These are phyloP conservation scores for Vipera ursinii DNA, from an alignment of 2,797 vertebrate species.

Conservation along the genomic window DNA sequence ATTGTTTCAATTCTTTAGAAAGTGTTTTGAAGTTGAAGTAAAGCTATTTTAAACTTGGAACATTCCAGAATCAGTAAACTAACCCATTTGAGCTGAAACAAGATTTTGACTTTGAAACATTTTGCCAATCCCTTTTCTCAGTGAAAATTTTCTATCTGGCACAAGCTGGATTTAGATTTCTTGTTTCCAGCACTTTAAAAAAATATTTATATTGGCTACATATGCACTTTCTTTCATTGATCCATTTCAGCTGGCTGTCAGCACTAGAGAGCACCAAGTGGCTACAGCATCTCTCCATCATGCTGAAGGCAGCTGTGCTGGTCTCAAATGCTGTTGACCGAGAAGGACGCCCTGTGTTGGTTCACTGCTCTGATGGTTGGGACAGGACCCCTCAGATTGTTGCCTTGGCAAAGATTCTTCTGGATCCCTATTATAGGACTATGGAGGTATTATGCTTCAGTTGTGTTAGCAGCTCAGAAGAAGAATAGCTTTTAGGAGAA, in stretches of 20 bases:
- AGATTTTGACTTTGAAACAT: neutral
- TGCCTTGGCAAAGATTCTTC: conserved; percentile 88
- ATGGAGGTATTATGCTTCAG: conserved; percentile 78
- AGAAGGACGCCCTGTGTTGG: conserved; percentile 91
- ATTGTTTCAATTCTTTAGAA: neutral
- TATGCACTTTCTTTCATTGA: neutral
- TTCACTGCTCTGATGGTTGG: conserved; percentile 98
- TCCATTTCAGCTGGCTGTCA: conserved; percentile 87
- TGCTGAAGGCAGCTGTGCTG: conserved; percentile 94
- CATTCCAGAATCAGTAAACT: neutral
- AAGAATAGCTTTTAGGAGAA: neutral
- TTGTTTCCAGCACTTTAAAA: neutral
- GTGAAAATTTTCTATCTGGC: neutral
- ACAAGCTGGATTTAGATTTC: neutral
- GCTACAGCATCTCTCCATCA: conserved; percentile 96
- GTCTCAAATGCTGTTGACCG: conserved; percentile 91
- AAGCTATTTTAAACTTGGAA: neutral
- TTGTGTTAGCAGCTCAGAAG: neutral
- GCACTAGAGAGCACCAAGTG: conserved; percentile 96
- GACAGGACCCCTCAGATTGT: conserved; percentile 97
- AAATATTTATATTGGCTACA: neutral
- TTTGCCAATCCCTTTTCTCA: neutral
- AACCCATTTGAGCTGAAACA: neutral
- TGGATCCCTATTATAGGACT: conserved; percentile 97
- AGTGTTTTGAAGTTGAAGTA: neutral